Evolutionary conservation across 2,113 vertebrate genomes (phyloP).

Genomic region (Brevimyrus niger): DNA sequence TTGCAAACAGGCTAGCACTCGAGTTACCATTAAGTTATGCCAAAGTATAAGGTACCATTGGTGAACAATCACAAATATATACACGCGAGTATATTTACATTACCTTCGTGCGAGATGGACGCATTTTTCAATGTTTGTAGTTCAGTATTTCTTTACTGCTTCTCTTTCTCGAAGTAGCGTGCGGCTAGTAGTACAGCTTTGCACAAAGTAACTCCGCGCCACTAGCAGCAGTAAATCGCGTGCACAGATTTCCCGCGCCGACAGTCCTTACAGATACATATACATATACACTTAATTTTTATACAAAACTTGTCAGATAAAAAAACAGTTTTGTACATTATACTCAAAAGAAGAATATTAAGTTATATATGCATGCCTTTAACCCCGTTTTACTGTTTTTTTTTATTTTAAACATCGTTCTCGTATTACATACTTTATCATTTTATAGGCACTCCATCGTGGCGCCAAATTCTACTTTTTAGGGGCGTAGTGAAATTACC

Average conservation of each 20-base stretch:
- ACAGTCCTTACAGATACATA: conserved; percentile 17
- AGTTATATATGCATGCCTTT: neutral
- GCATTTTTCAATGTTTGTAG: conserved; percentile 32
- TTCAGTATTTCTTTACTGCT: neutral
- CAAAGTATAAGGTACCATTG: neutral
- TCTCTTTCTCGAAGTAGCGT: conserved; percentile 13
- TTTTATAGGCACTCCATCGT: conserved; percentile 41
- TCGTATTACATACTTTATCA: neutral
- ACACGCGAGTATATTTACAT: conserved; percentile 4
- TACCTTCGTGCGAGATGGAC: conserved; percentile 53
- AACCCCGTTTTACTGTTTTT: neutral
- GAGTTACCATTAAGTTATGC: neutral
- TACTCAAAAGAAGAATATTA: neutral
- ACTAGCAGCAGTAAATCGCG: neutral
- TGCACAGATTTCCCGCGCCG: conserved; percentile 18
- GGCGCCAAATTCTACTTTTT: conserved; percentile 52
- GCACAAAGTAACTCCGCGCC: neutral
- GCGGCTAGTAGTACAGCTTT: conserved; percentile 36
- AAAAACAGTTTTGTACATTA: neutral
- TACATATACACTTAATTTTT: neutral
- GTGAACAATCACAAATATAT: neutral
- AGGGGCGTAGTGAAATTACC: neutral
- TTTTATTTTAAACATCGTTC: neutral
- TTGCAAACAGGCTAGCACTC: neutral
- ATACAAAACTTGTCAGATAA: neutral